A percentile compares a stretch with the other conserved stretches of the same genome.
Evolutionary conservation across 2,888 invertebrate species (phyloP).

Genomic region (Boloria euphrosyne): DNA sequence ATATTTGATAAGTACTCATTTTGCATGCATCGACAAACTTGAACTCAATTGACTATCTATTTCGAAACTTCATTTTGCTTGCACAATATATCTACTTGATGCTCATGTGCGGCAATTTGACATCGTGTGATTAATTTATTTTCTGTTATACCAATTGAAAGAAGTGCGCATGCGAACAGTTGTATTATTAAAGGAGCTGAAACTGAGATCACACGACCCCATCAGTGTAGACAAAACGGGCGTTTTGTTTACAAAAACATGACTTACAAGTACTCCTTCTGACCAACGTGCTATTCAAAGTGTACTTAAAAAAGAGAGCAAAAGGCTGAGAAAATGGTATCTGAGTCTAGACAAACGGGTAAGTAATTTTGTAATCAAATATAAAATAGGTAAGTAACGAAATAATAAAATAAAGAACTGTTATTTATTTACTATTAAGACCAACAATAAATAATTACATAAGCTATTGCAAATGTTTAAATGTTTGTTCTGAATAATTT

Average conservation of each 20-base stretch:
- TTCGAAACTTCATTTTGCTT: slow-evolving; percentile 68
- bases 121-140: slow-evolving; percentile 69
- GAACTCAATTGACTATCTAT: slow-evolving; percentile 62
- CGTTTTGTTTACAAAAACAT: slow-evolving; percentile 47
- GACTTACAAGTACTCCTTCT: slow-evolving; percentile 2
- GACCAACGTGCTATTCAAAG: slow-evolving; percentile 3
- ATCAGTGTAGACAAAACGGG: slow-evolving; percentile 39
- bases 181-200: slow-evolving; percentile 67
- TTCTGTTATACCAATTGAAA: slow-evolving; percentile 73
- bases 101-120: slow-evolving; percentile 51
- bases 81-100: slow-evolving; percentile 45
- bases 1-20: slow-evolving; percentile 7
- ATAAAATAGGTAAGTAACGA: too few species aligned
- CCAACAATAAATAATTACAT: neutral
- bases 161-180: slow-evolving; percentile 73
- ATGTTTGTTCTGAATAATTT: neutral
- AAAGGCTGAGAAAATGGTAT: slow-evolving; percentile 12
- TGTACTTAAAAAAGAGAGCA: too few species aligned
- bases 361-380: neutral
- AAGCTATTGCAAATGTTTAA: neutral
- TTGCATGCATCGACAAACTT: slow-evolving; percentile 52
- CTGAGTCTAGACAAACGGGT: slow-evolving; percentile 2
- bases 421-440: neutral
- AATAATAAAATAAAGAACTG: too few species aligned
- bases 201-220: slow-evolving; percentile 59